phyloP scores from a whole-genome alignment of 2,888 invertebrate genomes.

The Carterocephalus palaemon region DNA sequence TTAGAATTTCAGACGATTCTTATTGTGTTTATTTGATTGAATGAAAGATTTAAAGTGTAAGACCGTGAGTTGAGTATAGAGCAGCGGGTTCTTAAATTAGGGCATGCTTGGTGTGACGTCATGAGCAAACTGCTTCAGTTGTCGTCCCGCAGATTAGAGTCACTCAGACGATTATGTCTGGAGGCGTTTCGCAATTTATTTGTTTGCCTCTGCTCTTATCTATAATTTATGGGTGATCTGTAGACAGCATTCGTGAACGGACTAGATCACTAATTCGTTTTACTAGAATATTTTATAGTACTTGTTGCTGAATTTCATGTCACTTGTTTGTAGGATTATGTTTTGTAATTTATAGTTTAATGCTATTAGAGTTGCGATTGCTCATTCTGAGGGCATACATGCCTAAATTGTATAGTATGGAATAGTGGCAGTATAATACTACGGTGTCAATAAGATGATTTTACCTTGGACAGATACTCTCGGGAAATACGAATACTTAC shows the following conservation, averaged over 20 bases:
- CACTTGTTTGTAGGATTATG: too few relatives aligned
- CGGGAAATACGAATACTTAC: constrained; percentile 93
- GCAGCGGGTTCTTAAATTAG: constrained; percentile 13
- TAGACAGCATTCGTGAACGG: too few relatives aligned
- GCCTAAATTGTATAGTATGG: too few relatives aligned
- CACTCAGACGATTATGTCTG: constrained; percentile 21
- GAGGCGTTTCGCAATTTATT: constrained; percentile 20
- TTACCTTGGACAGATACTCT: constrained; percentile 80
- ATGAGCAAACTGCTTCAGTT: constrained; percentile 19
- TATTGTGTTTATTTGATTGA: neutral
- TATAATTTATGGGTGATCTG: constrained; percentile 12
- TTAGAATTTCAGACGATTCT: neutral
- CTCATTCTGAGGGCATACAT: too few relatives aligned
- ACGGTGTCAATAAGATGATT: too few relatives aligned
- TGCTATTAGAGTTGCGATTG: too few relatives aligned
- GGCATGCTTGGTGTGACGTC: constrained; percentile 17
- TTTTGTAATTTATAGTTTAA: too few relatives aligned
- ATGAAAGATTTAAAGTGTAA: constrained; percentile 4
- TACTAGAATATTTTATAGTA: too few relatives aligned
- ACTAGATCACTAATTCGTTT: too few relatives aligned
- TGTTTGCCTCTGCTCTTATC: constrained; percentile 19
- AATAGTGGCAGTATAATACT: too few relatives aligned
- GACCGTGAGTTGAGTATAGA: too few relatives aligned
- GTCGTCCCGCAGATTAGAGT: constrained; percentile 20
- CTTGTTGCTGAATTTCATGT: too few relatives aligned